Evolutionary conservation across 1,140 invertebrate genomes (phyloP).

Genomic region (Formica selysi): DNA sequence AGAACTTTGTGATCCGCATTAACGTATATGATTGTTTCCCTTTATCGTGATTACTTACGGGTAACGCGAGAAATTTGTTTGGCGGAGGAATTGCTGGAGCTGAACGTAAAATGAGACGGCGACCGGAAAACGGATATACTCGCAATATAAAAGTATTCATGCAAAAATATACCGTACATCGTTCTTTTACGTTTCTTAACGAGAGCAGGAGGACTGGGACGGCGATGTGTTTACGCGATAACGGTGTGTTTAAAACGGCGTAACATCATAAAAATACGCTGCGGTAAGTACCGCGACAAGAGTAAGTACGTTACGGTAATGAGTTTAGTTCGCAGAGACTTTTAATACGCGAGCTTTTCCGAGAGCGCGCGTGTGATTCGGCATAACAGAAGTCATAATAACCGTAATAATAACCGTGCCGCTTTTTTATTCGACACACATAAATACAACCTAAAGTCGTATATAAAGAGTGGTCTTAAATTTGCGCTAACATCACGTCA

Average conservation of each 20-base stretch:
- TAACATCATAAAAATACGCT: conserved; percentile 41
- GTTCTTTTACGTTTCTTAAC: conserved; percentile 40
- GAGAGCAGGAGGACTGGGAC: background rate
- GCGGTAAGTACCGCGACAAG: conserved; percentile 7
- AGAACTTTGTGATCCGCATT: background rate
- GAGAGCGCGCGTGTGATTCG: background rate
- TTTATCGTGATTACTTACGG: background rate
- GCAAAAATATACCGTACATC: background rate
- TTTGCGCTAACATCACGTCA: background rate
- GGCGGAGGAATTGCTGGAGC: background rate
- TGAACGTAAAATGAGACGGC: background rate
- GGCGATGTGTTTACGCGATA: conserved; percentile 7
- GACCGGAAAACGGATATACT: conserved; percentile 9
- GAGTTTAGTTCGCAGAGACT: conserved; percentile 34
- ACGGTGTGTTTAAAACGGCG: conserved; percentile 22
- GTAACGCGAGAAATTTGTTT: background rate
- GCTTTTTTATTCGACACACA: conserved; percentile 20
- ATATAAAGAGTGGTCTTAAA: background rate
- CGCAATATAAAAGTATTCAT: conserved; percentile 10
- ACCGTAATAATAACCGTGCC: conserved; percentile 12
- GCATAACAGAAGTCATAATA: conserved; percentile 20
- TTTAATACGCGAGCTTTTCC: conserved; percentile 29
- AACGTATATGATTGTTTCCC: background rate
- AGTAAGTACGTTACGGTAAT: conserved; percentile 23
- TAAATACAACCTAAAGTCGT: conserved; percentile 12